phyloP scores from a whole-genome alignment of 1,140 invertebrate genomes.

The Drosophila sechellia region DNA sequence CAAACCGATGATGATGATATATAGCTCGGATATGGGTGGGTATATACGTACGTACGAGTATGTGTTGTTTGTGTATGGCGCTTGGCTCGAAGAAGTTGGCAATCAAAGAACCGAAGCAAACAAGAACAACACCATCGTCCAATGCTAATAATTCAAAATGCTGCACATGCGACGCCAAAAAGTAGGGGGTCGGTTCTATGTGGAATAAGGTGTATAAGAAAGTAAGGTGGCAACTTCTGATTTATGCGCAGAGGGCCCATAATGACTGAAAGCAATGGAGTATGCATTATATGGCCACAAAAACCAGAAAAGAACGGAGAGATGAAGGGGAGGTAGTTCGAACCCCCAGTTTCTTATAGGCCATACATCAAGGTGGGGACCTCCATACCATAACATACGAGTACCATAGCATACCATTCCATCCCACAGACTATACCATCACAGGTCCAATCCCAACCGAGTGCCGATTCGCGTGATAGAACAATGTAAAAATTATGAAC shows the following conservation, averaged over 20 bases:
- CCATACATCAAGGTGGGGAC: slow-evolving; percentile 50
- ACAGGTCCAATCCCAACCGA: slow-evolving; percentile 12
- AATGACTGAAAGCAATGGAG: slow-evolving; percentile 79
- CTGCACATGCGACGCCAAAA: slow-evolving; percentile 69
- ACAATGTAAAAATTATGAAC: slow-evolving; percentile 80
- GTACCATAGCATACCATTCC: not conserved
- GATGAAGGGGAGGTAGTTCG: slow-evolving; percentile 26
- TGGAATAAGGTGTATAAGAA: slow-evolving; percentile 28
- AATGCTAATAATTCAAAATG: slow-evolving; percentile 79
- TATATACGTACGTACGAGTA: slow-evolving; percentile 1
- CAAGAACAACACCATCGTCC: slow-evolving; percentile 46
- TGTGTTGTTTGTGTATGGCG: slow-evolving; percentile 35
- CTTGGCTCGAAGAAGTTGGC: slow-evolving; percentile 56
- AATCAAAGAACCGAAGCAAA: slow-evolving; percentile 66
- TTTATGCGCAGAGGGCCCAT: slow-evolving; percentile 67
- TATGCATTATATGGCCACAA: slow-evolving; percentile 66
- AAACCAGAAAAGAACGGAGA: slow-evolving; percentile 10
- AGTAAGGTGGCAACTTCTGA: slow-evolving; percentile 62
- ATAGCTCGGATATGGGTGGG: slow-evolving; percentile 29
- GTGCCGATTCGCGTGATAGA: slow-evolving; percentile 74
- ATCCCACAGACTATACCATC: not conserved
- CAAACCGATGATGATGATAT: slow-evolving; percentile 46
- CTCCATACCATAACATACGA: slow-evolving; percentile 11
- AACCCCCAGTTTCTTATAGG: slow-evolving; percentile 44
- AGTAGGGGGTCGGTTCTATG: slow-evolving; percentile 9